Percentiles rank a stretch among this genome's conserved stretches.
phyloP scores from a whole-genome alignment of 2,888 invertebrate species.

The Drosophila putrida region DNA sequence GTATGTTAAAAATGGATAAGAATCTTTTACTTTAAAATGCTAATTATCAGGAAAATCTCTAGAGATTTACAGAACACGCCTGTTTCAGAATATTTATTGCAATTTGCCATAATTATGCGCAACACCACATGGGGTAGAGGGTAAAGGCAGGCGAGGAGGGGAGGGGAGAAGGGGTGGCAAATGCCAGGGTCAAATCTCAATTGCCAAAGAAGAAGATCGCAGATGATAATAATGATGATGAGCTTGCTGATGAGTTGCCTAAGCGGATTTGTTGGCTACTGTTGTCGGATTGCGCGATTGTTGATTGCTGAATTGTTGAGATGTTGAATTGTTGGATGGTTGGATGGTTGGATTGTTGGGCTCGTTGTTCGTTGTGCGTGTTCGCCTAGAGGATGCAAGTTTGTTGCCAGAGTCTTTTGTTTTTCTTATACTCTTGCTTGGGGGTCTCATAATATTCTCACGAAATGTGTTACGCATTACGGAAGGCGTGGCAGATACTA shows the following conservation, averaged over 20 bases:
- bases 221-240: not conserved
- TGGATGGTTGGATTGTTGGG: not conserved
- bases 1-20: no score
- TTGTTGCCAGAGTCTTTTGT: slow-evolving; percentile 50
- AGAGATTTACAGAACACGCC: not conserved
- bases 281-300: not conserved
- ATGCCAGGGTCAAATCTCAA: slow-evolving; percentile 44
- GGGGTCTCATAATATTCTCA: no score
- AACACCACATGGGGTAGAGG: not conserved
- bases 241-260: slow-evolving; percentile 17
- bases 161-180: slow-evolving; percentile 4
- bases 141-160: not conserved
- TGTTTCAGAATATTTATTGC: not conserved
- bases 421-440: slow-evolving; percentile 5
- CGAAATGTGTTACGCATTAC: no score
- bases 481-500: no score
- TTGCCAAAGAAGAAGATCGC: not conserved
- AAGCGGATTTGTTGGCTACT: slow-evolving; percentile 32
- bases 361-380: slow-evolving; percentile 43
- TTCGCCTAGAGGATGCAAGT: slow-evolving; percentile 45
- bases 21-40: not conserved
- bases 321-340: not conserved
- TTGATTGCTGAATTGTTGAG: not conserved
- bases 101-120: not conserved
- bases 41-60: not conserved